Evolutionary conservation across 2,888 invertebrate genomes (phyloP).

Genomic region (Pachymerium ferrugineum): DNA sequence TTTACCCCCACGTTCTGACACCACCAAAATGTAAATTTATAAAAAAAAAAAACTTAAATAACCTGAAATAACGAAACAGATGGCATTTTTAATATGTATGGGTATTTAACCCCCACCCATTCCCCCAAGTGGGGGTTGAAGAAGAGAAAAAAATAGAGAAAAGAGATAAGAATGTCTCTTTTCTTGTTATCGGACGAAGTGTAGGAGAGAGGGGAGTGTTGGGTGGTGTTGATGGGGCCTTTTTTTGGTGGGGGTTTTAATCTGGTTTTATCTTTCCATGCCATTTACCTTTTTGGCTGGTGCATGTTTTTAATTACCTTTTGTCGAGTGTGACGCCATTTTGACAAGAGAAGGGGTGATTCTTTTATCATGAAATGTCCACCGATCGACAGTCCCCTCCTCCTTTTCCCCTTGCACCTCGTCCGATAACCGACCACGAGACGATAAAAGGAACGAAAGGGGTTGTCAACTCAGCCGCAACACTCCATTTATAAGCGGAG

Average conservation of each 20-base stretch:
- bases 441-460: conserved; percentile 21
- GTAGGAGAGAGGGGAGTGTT: neutral
- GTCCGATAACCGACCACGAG: conserved; percentile 6
- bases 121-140: neutral
- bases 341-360: neutral
- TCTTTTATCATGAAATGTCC: conserved; percentile 22
- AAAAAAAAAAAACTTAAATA: too few relatives aligned
- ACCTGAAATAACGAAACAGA: too few relatives aligned
- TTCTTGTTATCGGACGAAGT: neutral
- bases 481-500: neutral
- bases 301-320: conserved; percentile 29
- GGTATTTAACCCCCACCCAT: too few relatives aligned
- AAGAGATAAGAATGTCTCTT: neutral
- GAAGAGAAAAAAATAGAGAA: neutral
- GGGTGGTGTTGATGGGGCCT: neutral
- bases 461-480: conserved; percentile 16
- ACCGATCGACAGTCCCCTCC: neutral
- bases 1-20: neutral
- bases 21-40: too few relatives aligned
- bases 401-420: neutral
- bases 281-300: conserved; percentile 29
- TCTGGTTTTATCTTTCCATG: conserved; percentile 30
- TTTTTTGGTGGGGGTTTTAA: neutral
- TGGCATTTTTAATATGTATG: too few relatives aligned
- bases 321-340: conserved; percentile 22